Base-by-base conservation (phyloP, 2,797 vertebrate genomes). In the Champsocephalus gunnari region DNA sequence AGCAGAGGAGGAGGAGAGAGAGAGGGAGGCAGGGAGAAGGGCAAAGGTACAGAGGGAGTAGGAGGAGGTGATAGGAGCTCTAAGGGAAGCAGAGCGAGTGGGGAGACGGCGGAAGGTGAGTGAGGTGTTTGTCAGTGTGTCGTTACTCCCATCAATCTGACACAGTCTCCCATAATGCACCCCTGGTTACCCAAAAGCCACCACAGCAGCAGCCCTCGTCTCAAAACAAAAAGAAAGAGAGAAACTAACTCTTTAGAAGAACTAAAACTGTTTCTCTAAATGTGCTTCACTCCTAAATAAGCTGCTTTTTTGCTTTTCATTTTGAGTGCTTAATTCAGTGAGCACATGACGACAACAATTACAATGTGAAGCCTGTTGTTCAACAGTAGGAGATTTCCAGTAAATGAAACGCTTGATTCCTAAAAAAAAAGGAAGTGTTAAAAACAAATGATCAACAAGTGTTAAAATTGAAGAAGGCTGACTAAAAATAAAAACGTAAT, bases 51-150 rank as follows among this genome's bases (percentile, higher is more conserved):
- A 94, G 98, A 99, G 92, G 95, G 93, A 82, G 73, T 83, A 86
- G 87, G 83, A 88, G 90, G 89, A 87, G 88, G 85, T 88, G 86
- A 88, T 91, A 90, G 90, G 71, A 96, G 95, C 94, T 95, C 95
- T 87, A 98, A 99, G 94, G 94, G 95, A 83, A 60, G 92, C 93
- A 97, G 96, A 96, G 95, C 96, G 44, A 97, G 95, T 93, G 96
- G 95, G 92, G 98, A 99, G 90, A 96, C 93, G 60, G 97, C 94
- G 77, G 98, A 99, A 97, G 98, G 98, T 98, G 94, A 97, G 97
- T 94, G 87, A 70, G 88, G 80, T 91, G 87, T 86, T 86, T 90
- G 78, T 85, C 59, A 71, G 73, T 88, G 73, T 87, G 67, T 68
- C 74, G 78, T 61, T 77, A 79, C 38, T 54, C 45, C 80, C 89